Base-by-base conservation (phyloP, 2,888 invertebrate species). In the Drosophila prolongata region DNA sequence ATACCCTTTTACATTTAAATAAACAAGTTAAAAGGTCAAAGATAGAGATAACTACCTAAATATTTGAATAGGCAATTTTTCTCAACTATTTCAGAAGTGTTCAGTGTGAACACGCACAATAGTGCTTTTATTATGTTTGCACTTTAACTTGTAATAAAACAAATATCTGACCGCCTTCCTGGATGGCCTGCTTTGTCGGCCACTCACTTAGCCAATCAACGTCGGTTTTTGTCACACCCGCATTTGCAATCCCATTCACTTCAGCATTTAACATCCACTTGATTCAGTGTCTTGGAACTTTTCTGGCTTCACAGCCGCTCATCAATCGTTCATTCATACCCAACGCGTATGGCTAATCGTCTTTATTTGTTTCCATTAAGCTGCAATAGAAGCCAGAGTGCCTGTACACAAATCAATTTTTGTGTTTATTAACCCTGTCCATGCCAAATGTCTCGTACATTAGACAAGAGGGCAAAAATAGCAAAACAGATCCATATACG, bases 291-390 rank as follows among this genome's bases (percentile, higher is more conserved):
- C 40, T 66, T n/a, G 46, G 27, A 44, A 58, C 37, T 34, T 50
- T 30, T 35, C 35, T 16, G 64, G 60, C 64, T 62, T 61, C 55
- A 9, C 14, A 42, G 40, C 10, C 42, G 16, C 42, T 14, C 47
- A 16, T 47, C 47, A 47, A 34, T 47, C 47, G 24, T 43, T 40
- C 74, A 27, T 58, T 60, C 59, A 46, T 35, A 40, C 19, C 19
- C 54, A 30, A n/a, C 37, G 37, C 38, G 53, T 38, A 19, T 30
- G 58, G 14, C 73, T 59, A 72, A 55, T 70, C 54, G 72, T 85
- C 71, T 76, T 78, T 85, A 85, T 83, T 83, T 87, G 87, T 82
- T 87, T 87, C 82, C 82, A 87, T 87, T 83, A 76, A 59, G 77
- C 79, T 61, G 56, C 77, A 77, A 84, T 79, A 54, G 82, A 76